These are phyloP conservation scores for Alcis repandata DNA, from an alignment of 2,888 invertebrate genomes.

Conservation along the genomic window DNA sequence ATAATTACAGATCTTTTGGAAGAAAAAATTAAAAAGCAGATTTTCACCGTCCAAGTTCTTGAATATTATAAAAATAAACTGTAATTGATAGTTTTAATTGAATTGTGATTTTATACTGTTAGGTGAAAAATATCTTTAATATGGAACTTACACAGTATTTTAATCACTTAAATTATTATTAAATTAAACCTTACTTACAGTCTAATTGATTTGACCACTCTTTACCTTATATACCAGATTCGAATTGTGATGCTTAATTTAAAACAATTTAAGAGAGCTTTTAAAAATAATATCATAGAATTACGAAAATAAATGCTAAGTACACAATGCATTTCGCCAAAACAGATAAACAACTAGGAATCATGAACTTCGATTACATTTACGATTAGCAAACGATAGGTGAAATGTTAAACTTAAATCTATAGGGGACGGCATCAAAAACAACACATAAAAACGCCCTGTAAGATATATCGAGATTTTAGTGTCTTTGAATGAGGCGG, in stretches of 20 bases:
- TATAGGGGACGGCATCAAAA: constrained; percentile 74
- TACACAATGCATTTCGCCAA: constrained; percentile 47
- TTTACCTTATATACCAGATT: constrained; percentile 23
- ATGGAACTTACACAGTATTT: neutral
- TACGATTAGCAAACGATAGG: constrained; percentile 12
- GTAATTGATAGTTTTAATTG: too few relatives aligned
- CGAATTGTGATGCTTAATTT: constrained; percentile 42
- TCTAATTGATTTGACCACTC: constrained; percentile 39
- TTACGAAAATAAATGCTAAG: constrained; percentile 61
- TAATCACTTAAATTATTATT: constrained; percentile 5
- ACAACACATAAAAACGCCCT: constrained; percentile 53
- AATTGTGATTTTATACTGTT: neutral
- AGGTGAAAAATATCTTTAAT: neutral
- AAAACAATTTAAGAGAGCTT: constrained; percentile 35
- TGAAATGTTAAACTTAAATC: constrained; percentile 42
- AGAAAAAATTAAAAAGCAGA: neutral
- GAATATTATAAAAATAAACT: neutral
- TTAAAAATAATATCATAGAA: constrained; percentile 43
- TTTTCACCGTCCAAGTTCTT: neutral
- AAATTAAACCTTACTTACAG: constrained; percentile 30
- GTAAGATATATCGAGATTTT: constrained; percentile 23
- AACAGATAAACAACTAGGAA: constrained; percentile 10
- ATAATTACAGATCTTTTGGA: neutral
- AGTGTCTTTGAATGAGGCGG: constrained; percentile 32
- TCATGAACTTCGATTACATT: neutral